Percentiles rank a stretch among this genome's conserved stretches.
Evolutionary conservation across 37 sponge, comb jelly and placozoan genomes (phyloP).

Genomic region (Beroe forskalii): DNA sequence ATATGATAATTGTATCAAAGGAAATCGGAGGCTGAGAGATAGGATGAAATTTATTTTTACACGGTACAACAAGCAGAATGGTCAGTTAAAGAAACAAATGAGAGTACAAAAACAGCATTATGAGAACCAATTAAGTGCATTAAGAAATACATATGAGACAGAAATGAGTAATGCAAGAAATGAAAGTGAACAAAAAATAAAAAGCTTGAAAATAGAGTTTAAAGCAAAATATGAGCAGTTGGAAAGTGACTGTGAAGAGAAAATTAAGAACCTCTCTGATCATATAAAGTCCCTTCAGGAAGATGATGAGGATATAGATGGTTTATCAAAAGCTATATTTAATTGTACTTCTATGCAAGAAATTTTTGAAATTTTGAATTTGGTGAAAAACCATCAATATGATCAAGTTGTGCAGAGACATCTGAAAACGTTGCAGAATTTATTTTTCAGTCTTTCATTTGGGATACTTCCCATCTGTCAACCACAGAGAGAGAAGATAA

Average conservation of each 20-base stretch:
- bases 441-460: constrained; percentile 1
- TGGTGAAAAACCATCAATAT: constrained; percentile 8
- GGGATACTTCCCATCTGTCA: constrained; percentile 33
- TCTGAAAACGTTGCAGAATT: not conserved
- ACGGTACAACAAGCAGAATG: too few species aligned
- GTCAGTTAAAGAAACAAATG: too few species aligned
- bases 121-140: not conserved
- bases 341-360: constrained; percentile 22
- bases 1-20: not conserved
- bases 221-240: too few species aligned
- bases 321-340: not conserved
- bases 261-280: not conserved
- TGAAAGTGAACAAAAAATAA: too few species aligned
- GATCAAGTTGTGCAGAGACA: not conserved
- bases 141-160: not conserved
- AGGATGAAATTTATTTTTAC: too few species aligned
- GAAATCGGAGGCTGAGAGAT: too few species aligned
- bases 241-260: not conserved
- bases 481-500: constrained; percentile 19
- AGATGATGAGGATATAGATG: not conserved
- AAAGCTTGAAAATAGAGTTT: too few species aligned
- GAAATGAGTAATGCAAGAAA: too few species aligned
- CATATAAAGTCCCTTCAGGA: not conserved
- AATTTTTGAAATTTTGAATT: constrained; percentile 30
- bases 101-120: too few species aligned